Evolutionary conservation across 2,113 vertebrate genomes (phyloP).

Genomic region (Trinectes maculatus): DNA sequence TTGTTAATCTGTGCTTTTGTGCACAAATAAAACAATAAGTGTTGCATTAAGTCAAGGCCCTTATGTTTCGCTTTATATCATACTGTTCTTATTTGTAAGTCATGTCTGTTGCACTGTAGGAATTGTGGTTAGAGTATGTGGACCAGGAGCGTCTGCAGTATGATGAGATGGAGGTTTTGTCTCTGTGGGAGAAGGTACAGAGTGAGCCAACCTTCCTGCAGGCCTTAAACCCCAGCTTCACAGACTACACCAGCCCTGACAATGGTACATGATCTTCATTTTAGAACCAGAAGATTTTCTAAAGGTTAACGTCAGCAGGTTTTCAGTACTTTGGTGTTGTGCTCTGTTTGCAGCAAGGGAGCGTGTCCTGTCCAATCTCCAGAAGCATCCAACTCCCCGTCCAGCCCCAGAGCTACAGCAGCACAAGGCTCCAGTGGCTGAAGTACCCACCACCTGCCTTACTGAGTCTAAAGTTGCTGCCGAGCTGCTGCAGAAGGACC

Average conservation of each 20-base stretch:
- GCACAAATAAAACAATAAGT: not conserved
- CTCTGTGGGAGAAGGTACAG: slow-evolving; percentile 87
- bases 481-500: slow-evolving; percentile 84
- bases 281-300: not conserved
- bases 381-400: slow-evolving; percentile 86
- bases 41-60: not conserved
- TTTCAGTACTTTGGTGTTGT: not conserved
- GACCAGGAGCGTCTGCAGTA: slow-evolving; percentile 89
- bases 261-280: slow-evolving; percentile 78
- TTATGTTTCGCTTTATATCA: not conserved
- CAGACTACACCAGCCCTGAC: slow-evolving; percentile 84
- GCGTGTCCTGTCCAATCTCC: slow-evolving; percentile 88
- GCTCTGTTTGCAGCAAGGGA: slow-evolving; percentile 83
- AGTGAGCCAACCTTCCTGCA: slow-evolving; percentile 83
- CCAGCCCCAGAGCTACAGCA: slow-evolving; percentile 80
- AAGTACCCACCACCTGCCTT: slow-evolving; percentile 82
- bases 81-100: not conserved
- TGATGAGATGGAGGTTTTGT: slow-evolving; percentile 86
- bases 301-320: not conserved
- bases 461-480: slow-evolving; percentile 83
- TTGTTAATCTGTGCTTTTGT: not conserved
- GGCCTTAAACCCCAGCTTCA: slow-evolving; percentile 70
- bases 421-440: slow-evolving; percentile 87
- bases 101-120: slow-evolving; percentile 76
- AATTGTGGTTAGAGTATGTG: slow-evolving; percentile 93